phyloP scores from a whole-genome alignment of 2,113 vertebrate genomes.

The Melanerpes formicivorus region DNA sequence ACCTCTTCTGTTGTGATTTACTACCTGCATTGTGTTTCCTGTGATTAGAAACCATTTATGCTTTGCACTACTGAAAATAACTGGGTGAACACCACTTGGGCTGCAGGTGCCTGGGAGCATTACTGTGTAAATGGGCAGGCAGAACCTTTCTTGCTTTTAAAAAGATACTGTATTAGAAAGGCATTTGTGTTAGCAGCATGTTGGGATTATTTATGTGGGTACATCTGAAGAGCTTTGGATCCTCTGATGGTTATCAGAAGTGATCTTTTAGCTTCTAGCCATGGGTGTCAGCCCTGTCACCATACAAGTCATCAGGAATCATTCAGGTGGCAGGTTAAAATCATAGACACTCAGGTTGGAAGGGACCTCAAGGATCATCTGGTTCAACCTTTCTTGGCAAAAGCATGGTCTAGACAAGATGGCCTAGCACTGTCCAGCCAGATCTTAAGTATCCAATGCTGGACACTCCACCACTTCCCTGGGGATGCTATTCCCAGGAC shows the following conservation, averaged over 20 bases:
- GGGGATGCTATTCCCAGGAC: too few species aligned
- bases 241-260: not conserved
- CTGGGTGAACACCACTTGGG: not conserved
- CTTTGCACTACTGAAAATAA: slow-evolving; percentile 11
- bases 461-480: too few species aligned
- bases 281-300: not conserved
- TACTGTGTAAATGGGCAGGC: not conserved
- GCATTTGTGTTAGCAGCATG: not conserved
- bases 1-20: slow-evolving; percentile 35
- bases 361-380: not conserved
- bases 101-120: not conserved
- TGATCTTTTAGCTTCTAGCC: not conserved
- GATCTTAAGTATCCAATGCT: too few species aligned
- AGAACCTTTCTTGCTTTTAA: not conserved
- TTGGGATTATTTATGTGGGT: not conserved
- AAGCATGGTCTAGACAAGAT: too few species aligned
- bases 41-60: not conserved
- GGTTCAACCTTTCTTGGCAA: too few species aligned
- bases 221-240: not conserved
- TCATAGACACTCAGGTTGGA: not conserved
- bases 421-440: too few species aligned
- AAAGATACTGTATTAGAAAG: not conserved
- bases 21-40: slow-evolving; percentile 18
- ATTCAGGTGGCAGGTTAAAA: not conserved
- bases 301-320: not conserved